Base-by-base conservation (phyloP, 2,113 vertebrate species). In the Athene cunicularia region DNA sequence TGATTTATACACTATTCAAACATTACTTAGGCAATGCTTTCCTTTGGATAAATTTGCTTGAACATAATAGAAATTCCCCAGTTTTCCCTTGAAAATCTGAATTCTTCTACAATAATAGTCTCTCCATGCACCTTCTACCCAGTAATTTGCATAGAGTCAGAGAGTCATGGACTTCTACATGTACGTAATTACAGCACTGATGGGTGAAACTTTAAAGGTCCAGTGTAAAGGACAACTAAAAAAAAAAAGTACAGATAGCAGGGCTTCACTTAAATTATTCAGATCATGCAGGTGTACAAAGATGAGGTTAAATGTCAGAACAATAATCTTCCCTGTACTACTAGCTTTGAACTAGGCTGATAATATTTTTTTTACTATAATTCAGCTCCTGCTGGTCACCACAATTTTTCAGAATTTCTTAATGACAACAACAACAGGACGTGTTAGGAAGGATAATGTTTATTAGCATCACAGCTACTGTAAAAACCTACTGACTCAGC, bases 1-100 rank as follows among this genome's bases (percentile, higher is more conserved):
- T 98, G 96, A 98, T 98, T 97, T 97, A 80, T 96, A 96, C 11
- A 11, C 58, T 96, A 93, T 95, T 90, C 93, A 98, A 96, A 98
- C 75, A 91, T 96, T 96, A 92, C 70, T 92, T 97, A 96, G 85
- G 80, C 91, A 96, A 90, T 91, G 47, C 45, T 97, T 97, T 96
- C 43, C 96, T 97, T 96, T 95, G 92, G 94, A 94, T 97, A 96
- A 93, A 97, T 92, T 97, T 95, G 12, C 55, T 91, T 86, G 70
- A 96, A 30, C 47, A 94, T 95, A 96, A 95, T 94, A 47, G 80
- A 95, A 97, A 95, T 83, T 97, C 41, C 27, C 23, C 53, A 60
- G 55, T 97, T 98, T 97, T 96, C 59, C 37, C 53, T 80, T 81
- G 47, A 95, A 97, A 94, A 93, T 96, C 91, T 92, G 62, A 91